Base-by-base conservation (phyloP, 2,888 invertebrate species). In the Cryptocephalus primarius region DNA sequence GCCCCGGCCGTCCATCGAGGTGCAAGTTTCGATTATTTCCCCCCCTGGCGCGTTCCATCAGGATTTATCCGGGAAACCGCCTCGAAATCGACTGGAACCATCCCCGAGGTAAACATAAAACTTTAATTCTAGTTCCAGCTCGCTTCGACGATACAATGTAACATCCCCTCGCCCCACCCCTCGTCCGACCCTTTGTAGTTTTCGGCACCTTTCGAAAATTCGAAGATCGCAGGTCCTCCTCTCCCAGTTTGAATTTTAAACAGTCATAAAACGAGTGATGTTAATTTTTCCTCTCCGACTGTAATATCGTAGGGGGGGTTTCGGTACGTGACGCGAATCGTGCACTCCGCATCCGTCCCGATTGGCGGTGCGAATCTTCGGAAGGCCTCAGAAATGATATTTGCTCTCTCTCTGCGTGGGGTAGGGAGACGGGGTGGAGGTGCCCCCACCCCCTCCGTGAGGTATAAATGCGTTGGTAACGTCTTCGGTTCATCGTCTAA, bases 231-330 rank as follows among this genome's bases (percentile, higher is more conserved):
- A 53, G 52, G 54, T 55, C 54, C 12, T 36, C 52, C 55, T 22
- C 22, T 46, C 52, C 52, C 55, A 53, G 53, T 53, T 55, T 55
- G 60, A 60, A 60, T 60, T 60, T 58, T 69, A 70, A 70, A 60
- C 68, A 70, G 69, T 70, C 69, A 69, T 70, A 70, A 70, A 70
- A 67, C 67, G 66, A 63, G 60, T 63, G 68, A 69, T 69, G 70
- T 70, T 70, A 70, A 70, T 69, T 70, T 69, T 70, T 70, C 65
- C 53, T 60, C 60, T 60, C 65, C 22, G 64, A 64, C 64, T 65
- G 68, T 68, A 68, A 68, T 67, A 68, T 68, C 64, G 65, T 60
- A 59, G 58, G 58, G 62, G 55, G 53, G 22, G n/a, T n/a, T 22
- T 22, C 46, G 47, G 50, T 48, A 61, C 61, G 61, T 61, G 61